These are phyloP conservation scores for Reticulitermes speratus DNA, from an alignment of 1,140 invertebrate species.

Conservation along the genomic window DNA sequence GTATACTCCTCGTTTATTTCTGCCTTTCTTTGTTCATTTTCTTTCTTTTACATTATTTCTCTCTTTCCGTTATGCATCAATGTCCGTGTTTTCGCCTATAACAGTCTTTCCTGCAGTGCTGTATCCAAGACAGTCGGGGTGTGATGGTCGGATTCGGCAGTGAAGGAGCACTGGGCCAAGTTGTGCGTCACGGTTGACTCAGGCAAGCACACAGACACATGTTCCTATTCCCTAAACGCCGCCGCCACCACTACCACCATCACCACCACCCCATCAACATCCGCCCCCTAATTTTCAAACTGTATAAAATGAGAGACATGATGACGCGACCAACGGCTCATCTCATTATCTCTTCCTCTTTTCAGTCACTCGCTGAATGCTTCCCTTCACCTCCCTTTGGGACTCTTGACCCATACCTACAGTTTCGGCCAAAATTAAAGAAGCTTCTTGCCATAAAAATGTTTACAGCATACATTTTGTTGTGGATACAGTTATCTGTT, in stretches of 20 bases:
- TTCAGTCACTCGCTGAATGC: background rate
- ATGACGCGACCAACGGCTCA: background rate
- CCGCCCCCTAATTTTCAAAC: slow-evolving; percentile 7
- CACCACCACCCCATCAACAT: background rate
- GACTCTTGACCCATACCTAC: background rate
- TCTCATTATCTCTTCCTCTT: background rate
- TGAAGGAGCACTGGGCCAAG: background rate
- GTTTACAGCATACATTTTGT: too few species aligned
- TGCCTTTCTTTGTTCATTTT: too few species aligned
- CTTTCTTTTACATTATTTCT: too few species aligned
- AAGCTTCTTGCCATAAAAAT: background rate
- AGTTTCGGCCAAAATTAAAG: background rate
- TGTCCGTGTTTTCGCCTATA: too few species aligned
- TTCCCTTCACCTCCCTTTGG: background rate
- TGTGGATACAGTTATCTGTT: too few species aligned
- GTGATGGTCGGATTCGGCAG: background rate
- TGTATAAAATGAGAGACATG: slow-evolving; percentile 10
- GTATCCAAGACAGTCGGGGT: background rate
- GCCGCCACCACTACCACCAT: background rate
- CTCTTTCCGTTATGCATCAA: too few species aligned
- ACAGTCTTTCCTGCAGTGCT: too few species aligned
- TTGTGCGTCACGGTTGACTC: slow-evolving; percentile 7
- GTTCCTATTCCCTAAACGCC: background rate
- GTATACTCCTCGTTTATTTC: too few species aligned
- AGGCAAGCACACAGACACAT: background rate